These are phyloP conservation scores for Philereme transversata DNA, from an alignment of 2,888 invertebrate species.

Conservation along the genomic window DNA sequence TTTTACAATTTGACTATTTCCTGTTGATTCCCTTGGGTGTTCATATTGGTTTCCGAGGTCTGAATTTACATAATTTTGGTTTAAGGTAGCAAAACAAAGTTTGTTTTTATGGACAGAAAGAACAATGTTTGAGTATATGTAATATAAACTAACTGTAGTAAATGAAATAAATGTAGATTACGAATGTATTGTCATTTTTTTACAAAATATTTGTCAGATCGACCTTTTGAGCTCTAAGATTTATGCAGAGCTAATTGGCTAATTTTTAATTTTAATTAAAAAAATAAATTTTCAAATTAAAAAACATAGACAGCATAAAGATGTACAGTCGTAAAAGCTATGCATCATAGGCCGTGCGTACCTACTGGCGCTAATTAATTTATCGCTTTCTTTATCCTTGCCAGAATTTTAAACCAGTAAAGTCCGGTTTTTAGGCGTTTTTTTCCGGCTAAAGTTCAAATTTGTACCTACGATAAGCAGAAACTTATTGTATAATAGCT, in stretches of 20 bases:
- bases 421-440: conserved; percentile 2
- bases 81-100: background rate
- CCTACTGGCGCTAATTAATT: conserved; percentile 76
- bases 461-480: no score
- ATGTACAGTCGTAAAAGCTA: conserved; percentile 47
- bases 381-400: conserved; percentile 70
- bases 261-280: no score
- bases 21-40: background rate
- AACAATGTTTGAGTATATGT: no score
- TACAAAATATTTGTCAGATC: background rate
- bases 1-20: background rate
- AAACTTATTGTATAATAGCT: no score
- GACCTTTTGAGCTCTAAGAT: background rate
- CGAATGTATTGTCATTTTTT: no score
- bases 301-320: conserved; percentile 7
- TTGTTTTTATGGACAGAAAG: no score
- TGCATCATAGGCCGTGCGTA: conserved; percentile 68
- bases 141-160: no score
- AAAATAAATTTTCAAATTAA: conserved; percentile 11
- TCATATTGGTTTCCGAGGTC: background rate
- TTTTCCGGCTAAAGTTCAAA: conserved; percentile 1
- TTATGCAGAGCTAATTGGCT: conserved; percentile 16
- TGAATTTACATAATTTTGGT: background rate
- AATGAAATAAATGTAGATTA: no score
- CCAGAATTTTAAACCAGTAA: conserved; percentile 39